Evolutionary conservation across 2,113 vertebrate species (phyloP).

Genomic region (Procavia capensis): DNA sequence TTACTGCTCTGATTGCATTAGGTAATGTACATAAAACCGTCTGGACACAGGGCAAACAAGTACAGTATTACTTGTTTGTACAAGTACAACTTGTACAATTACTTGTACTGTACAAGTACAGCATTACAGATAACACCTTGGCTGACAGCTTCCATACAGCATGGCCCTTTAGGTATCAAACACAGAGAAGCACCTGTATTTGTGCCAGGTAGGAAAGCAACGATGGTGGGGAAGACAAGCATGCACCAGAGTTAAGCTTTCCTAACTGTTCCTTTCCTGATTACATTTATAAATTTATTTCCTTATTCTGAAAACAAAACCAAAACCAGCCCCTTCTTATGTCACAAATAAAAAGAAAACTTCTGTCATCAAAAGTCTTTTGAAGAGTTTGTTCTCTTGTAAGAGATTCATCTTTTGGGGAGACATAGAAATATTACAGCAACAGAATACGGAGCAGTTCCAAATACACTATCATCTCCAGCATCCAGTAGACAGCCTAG

Average conservation of each 20-base stretch:
- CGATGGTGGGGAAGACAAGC: not conserved
- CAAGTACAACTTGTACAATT: no score
- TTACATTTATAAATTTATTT: constrained; percentile 25
- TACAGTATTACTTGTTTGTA: no score
- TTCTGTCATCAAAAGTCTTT: constrained; percentile 23
- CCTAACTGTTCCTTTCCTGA: not conserved
- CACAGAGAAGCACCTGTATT: not conserved
- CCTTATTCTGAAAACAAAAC: constrained; percentile 49
- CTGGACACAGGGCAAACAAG: no score
- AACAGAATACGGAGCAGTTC: not conserved
- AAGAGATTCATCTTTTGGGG: constrained; percentile 36
- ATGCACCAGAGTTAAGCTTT: constrained; percentile 29
- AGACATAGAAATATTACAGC: not conserved
- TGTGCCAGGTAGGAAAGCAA: not conserved
- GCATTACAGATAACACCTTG: not conserved
- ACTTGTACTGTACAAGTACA: no score
- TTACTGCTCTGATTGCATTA: constrained; percentile 5
- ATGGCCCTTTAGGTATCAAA: not conserved
- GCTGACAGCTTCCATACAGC: not conserved
- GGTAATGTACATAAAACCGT: constrained; percentile 5
- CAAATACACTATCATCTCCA: not conserved
- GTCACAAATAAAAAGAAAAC: not conserved
- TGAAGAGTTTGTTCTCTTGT: not conserved
- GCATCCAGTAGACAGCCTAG: not conserved
- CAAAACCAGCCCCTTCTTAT: not conserved